Evolutionary conservation across 2,888 invertebrate genomes (phyloP).

Genomic region (Hybos culiciformis): DNA sequence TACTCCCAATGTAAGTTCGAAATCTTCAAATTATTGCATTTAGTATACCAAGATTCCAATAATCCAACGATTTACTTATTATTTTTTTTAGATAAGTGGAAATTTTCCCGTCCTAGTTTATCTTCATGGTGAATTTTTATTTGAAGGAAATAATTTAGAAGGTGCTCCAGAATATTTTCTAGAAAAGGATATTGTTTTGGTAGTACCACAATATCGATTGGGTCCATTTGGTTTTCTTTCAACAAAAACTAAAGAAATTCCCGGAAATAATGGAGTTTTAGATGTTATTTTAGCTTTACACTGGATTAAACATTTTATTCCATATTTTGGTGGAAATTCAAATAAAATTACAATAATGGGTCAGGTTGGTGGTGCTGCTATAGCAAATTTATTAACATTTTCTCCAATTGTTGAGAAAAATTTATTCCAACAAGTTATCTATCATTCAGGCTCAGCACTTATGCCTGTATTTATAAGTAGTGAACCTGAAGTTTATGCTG

Average conservation of each 20-base stretch:
- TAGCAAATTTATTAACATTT: constrained; percentile 35
- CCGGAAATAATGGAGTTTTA: constrained; percentile 42
- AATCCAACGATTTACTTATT: not conserved
- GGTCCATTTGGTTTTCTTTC: constrained; percentile 41
- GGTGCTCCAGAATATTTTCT: constrained; percentile 34
- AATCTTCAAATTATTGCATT: not conserved
- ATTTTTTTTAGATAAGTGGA: constrained; percentile 15
- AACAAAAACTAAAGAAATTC: constrained; percentile 37
- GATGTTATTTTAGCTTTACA: constrained; percentile 39
- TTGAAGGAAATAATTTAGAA: constrained; percentile 30
- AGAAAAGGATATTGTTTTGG: constrained; percentile 38
- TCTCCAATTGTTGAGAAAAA: constrained; percentile 34
- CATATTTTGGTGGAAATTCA: constrained; percentile 39
- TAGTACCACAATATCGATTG: constrained; percentile 38
- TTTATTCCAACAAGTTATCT: constrained; percentile 39
- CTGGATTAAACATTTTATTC: constrained; percentile 38
- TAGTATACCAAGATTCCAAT: not conserved
- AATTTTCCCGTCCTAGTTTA: constrained; percentile 33
- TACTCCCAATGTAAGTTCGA: constrained; percentile 22
- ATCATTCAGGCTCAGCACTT: constrained; percentile 40
- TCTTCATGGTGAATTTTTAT: constrained; percentile 35
- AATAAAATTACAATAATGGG: constrained; percentile 38
- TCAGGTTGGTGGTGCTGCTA: constrained; percentile 40
- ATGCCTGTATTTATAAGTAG: constrained; percentile 39
- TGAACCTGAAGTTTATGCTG: constrained; percentile 32